Conservation (phyloP, 2,888 invertebrate genomes). For the Callosobruchus maculatus region DNA sequence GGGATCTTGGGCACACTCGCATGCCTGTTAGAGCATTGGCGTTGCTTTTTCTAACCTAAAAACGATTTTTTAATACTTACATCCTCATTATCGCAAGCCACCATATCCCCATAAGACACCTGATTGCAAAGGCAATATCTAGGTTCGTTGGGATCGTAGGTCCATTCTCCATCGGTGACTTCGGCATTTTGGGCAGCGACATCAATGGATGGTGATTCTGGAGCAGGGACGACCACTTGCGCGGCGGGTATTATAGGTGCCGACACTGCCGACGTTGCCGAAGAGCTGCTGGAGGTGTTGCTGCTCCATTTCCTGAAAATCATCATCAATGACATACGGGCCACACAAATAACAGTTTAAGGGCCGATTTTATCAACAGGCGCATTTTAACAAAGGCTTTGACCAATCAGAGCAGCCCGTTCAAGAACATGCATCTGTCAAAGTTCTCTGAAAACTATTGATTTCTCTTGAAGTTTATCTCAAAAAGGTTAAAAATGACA, state of each 20-base stretch:
- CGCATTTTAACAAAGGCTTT: too few relatives aligned
- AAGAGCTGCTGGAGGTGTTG: slow-evolving; percentile 24
- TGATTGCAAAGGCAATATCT: slow-evolving; percentile 95
- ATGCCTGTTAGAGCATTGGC: too few relatives aligned
- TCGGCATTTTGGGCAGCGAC: slow-evolving; percentile 53
- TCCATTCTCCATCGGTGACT: slow-evolving; percentile 78
- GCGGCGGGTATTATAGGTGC: slow-evolving; percentile 31
- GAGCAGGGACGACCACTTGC: slow-evolving; percentile 32
- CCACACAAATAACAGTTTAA: too few relatives aligned
- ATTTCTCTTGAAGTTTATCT: too few relatives aligned
- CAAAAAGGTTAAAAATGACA: too few relatives aligned
- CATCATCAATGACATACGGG: too few relatives aligned
- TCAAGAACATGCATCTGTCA: too few relatives aligned
- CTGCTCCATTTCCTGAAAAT: slow-evolving; percentile 40
- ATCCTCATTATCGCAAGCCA: slow-evolving; percentile 96
- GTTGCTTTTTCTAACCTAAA: too few relatives aligned
- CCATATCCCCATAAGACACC: slow-evolving; percentile 97
- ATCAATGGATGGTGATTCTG: slow-evolving; percentile 48
- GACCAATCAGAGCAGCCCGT: too few relatives aligned
- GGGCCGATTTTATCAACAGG: too few relatives aligned
- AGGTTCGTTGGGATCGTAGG: slow-evolving; percentile 94
- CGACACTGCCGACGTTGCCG: slow-evolving; percentile 39
- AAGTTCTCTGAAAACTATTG: too few relatives aligned
- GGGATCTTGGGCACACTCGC: too few relatives aligned
- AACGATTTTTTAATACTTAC: slow-evolving; percentile 61